Evolutionary conservation across 2,888 invertebrate species (phyloP).

Genomic region (Barypeithes pellucidus): DNA sequence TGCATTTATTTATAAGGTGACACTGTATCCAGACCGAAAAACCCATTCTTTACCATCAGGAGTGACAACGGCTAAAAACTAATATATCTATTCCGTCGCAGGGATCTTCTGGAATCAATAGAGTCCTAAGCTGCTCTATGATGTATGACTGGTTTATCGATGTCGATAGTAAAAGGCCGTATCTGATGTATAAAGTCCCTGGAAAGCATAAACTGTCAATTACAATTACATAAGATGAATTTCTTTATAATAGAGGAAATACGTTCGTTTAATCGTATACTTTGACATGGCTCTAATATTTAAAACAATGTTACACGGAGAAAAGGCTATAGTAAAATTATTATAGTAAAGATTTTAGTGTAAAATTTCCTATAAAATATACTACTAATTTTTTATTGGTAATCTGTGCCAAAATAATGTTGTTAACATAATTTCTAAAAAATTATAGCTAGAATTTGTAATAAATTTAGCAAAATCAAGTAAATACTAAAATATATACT

Average conservation of each 20-base stretch:
- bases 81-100: slow-evolving; percentile 27
- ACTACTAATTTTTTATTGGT: too few relatives aligned
- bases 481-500: too few relatives aligned
- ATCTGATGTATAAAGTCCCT: background rate
- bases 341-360: too few relatives aligned
- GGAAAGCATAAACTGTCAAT: background rate
- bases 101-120: slow-evolving; percentile 26
- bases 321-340: too few relatives aligned
- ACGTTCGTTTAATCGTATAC: too few relatives aligned
- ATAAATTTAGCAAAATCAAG: too few relatives aligned
- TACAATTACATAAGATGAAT: background rate
- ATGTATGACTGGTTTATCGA: slow-evolving; percentile 19
- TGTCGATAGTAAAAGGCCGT: background rate
- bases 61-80: slow-evolving; percentile 24
- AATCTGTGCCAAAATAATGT: too few relatives aligned
- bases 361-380: too few relatives aligned
- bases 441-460: too few relatives aligned
- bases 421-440: too few relatives aligned
- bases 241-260: background rate
- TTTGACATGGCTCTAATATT: too few relatives aligned
- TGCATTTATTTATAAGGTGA: slow-evolving; percentile 43
- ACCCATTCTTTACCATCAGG: slow-evolving; percentile 31
- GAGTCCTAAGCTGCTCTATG: slow-evolving; percentile 18
- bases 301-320: too few relatives aligned
- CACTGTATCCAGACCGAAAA: slow-evolving; percentile 25